Conservation (phyloP, 2,888 invertebrate species). For the Gnatocerus cornutus region DNA sequence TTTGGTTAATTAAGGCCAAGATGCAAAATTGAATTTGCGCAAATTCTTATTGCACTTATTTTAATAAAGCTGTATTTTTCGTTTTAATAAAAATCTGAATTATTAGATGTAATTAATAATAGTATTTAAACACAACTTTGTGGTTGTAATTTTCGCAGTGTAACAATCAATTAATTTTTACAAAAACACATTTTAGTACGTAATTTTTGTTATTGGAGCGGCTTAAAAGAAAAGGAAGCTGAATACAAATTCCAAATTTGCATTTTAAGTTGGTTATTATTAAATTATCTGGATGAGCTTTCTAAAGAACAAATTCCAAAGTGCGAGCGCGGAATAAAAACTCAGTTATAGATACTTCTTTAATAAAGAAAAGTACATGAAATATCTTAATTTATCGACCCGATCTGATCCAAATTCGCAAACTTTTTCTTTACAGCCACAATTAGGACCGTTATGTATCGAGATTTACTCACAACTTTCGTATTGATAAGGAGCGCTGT, state of each 20-base stretch:
- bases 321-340: conserved; percentile 27
- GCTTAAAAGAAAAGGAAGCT: conserved; percentile 39
- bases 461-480: conserved; percentile 31
- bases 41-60: no score
- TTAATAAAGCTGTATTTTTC: no score
- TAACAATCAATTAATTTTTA: no score
- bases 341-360: conserved; percentile 29
- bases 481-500: conserved; percentile 29
- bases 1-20: no score
- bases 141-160: no score
- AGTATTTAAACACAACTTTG: no score
- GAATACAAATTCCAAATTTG: conserved; percentile 54
- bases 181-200: conserved; percentile 4
- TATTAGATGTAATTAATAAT: no score
- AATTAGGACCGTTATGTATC: conserved; percentile 2
- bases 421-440: conserved; percentile 1
- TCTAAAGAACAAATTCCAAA: conserved; percentile 40
- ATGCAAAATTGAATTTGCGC: no score
- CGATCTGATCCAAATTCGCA: neutral
- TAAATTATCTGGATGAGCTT: conserved; percentile 47
- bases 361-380: conserved; percentile 17
- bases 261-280: conserved; percentile 52
- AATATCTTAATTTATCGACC: conserved; percentile 13
- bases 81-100: no score
- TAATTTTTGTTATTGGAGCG: conserved; percentile 26